Evolutionary conservation across 2,888 invertebrate species (phyloP).

Genomic region (Platynereis dumerilii): DNA sequence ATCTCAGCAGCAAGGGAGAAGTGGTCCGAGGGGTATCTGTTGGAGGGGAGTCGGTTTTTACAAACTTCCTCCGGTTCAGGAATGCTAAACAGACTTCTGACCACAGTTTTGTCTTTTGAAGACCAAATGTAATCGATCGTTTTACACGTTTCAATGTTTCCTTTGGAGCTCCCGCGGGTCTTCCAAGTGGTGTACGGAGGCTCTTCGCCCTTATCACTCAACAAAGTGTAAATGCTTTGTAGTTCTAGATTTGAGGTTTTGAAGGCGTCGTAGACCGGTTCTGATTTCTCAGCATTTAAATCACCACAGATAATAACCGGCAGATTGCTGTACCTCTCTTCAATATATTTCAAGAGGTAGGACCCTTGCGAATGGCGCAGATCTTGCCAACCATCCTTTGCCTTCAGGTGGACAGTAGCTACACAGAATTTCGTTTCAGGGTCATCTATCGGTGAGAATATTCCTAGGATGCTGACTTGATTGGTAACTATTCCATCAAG

Average conservation of each 20-base stretch:
- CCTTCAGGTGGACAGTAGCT: slow-evolving; percentile 78
- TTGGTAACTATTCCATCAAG: slow-evolving; percentile 40
- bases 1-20: slow-evolving; percentile 69
- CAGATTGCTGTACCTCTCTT: slow-evolving; percentile 32
- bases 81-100: slow-evolving; percentile 69
- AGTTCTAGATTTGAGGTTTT: slow-evolving; percentile 45
- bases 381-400: slow-evolving; percentile 68
- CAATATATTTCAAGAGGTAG: slow-evolving; percentile 43
- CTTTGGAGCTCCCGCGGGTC: slow-evolving; percentile 67
- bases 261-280: slow-evolving; percentile 74
- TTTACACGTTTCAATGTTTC: slow-evolving; percentile 73
- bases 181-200: slow-evolving; percentile 81
- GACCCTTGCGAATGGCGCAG: slow-evolving; percentile 48
- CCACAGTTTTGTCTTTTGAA: slow-evolving; percentile 66
- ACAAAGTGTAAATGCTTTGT: slow-evolving; percentile 57
- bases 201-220: slow-evolving; percentile 65
- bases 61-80: slow-evolving; percentile 75
- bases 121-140: slow-evolving; percentile 73
- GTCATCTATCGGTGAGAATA: slow-evolving; percentile 64
- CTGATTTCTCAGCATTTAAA: slow-evolving; percentile 78
- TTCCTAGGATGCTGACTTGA: slow-evolving; percentile 70
- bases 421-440: slow-evolving; percentile 69
- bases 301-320: slow-evolving; percentile 77
- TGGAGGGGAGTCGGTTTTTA: slow-evolving; percentile 72
- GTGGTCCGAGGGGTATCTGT: slow-evolving; percentile 78